Conservation (phyloP, 2,797 vertebrate species). For the Carcharodon carcharias region DNA sequence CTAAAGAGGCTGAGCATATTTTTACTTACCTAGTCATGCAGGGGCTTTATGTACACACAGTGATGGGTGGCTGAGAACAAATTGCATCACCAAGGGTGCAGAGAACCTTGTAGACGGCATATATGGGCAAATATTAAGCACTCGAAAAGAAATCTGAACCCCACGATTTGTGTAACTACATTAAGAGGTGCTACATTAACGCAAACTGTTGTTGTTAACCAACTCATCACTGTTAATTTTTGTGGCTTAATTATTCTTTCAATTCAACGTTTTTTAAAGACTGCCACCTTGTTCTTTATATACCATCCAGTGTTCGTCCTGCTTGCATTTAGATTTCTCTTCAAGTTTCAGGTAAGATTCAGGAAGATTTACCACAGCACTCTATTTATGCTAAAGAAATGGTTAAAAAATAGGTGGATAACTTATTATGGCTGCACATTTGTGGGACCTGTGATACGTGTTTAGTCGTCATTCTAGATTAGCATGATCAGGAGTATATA, state of each 20-base stretch:
- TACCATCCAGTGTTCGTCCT: not conserved
- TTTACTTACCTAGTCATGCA: not conserved
- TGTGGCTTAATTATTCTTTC: not conserved
- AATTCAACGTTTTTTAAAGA: not conserved
- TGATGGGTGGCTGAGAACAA: not conserved
- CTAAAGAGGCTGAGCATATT: not conserved
- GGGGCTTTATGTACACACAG: not conserved
- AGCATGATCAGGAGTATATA: slow-evolving; percentile 76
- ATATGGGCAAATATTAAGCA: not conserved
- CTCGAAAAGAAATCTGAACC: not conserved
- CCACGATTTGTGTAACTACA: not conserved
- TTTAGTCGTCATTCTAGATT: slow-evolving; percentile 90
- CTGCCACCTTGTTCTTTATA: not conserved
- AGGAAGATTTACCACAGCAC: not conserved
- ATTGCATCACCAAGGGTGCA: not conserved
- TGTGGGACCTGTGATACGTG: slow-evolving; percentile 71
- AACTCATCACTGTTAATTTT: not conserved
- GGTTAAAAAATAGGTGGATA: slow-evolving; percentile 53
- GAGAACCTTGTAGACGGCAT: not conserved
- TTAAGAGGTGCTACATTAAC: not conserved
- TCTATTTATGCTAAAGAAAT: not conserved
- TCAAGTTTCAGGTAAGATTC: not conserved
- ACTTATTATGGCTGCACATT: slow-evolving; percentile 69
- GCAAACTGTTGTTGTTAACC: not conserved
- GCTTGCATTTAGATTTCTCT: not conserved